These are phyloP conservation scores for Silvanus unidentatus DNA, from an alignment of 2,888 invertebrate genomes.

Conservation along the genomic window DNA sequence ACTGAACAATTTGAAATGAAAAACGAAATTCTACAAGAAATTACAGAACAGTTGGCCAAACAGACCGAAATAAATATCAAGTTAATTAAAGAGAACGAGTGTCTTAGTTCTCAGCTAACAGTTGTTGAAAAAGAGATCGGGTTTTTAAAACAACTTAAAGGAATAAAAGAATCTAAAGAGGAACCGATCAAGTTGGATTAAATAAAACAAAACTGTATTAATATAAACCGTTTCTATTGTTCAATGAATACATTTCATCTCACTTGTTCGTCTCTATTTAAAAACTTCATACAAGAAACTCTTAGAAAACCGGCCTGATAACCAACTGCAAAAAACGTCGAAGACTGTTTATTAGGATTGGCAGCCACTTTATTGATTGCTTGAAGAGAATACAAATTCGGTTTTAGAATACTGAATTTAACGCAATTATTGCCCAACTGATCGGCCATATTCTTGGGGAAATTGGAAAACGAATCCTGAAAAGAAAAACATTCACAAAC, in stretches of 20 bases:
- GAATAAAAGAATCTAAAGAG: too few relatives aligned
- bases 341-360: slow-evolving; percentile 47
- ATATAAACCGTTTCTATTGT: too few relatives aligned
- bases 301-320: slow-evolving; percentile 48
- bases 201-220: too few relatives aligned
- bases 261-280: slow-evolving; percentile 27
- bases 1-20: slow-evolving; percentile 14
- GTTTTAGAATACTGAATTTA: slow-evolving; percentile 17
- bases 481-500: background rate
- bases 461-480: slow-evolving; percentile 20
- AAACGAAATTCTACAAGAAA: slow-evolving; percentile 10
- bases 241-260: too few relatives aligned
- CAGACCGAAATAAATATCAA: slow-evolving; percentile 10
- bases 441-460: slow-evolving; percentile 13
- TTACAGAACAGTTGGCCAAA: slow-evolving; percentile 4
- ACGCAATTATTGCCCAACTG: slow-evolving; percentile 8
- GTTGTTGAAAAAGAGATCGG: too few relatives aligned
- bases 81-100: slow-evolving; percentile 8
- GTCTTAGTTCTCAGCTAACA: background rate
- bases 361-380: slow-evolving; percentile 41
- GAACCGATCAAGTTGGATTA: too few relatives aligned
- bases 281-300: slow-evolving; percentile 33
- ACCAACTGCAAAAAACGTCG: slow-evolving; percentile 44
- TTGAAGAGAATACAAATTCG: slow-evolving; percentile 36
- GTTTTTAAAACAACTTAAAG: too few relatives aligned